Evolutionary conservation across 2,797 vertebrate species (phyloP), one percentile per base, ranked within the genome.

Genomic region (Crenichthys baileyi): DNA sequence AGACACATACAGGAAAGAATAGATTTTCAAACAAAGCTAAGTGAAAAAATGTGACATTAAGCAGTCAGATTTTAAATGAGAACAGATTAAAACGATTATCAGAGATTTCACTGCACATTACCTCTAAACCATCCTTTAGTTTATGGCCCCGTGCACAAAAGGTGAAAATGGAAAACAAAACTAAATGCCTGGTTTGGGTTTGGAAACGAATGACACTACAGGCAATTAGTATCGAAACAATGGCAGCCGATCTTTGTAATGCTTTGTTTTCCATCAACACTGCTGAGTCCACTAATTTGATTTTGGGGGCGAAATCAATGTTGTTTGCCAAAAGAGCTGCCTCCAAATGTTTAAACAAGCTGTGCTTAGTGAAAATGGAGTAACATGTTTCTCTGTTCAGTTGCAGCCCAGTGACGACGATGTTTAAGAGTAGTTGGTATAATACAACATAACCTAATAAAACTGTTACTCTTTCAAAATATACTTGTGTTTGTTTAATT

Each of bases 251-350:
- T 91, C 83, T 85, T 76, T 78, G 36, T 88, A 87, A 83, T 83
- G 86, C 82, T 89, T 93, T 93, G 88, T 92, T 92, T 90, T 87
- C 84, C 80, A 87, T 91, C 87, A 86, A 72, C 77, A 79, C 87
- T 84, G 86, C 87, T 87, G 81, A 83, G 80, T 85, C 51, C 70
- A 77, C 79, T 83, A 81, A 92, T 92, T 90, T 48, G 61, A 90
- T 92, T 89, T 85, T 86, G 89, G 87, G 87, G 55, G 50, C 39
- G 58, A 78, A 89, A 92, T 91, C 88, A 80, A 83, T 85, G 51
- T 60, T 60, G 78, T 92, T 92, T 85, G 87, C 88, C 83, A 90
- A 87, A 90, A 83, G 81, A 75, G 74, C 76, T 65, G 53, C 79
- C 79, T 84, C 84, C 89, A 85, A 90, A 87, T 80, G 83, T 90